Evolutionary conservation across 2,888 invertebrate species (phyloP).

Genomic region (Gymnocheta viridis): DNA sequence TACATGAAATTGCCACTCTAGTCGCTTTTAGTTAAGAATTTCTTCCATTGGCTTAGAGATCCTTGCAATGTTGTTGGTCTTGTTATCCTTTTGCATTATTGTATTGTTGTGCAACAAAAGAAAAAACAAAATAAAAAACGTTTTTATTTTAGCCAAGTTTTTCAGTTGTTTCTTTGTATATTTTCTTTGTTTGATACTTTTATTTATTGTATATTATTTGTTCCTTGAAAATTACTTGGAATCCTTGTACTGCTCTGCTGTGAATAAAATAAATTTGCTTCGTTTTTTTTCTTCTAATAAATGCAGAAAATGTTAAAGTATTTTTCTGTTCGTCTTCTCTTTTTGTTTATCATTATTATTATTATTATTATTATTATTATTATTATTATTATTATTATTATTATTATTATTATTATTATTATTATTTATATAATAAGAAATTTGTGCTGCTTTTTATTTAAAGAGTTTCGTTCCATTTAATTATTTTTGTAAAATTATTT

Average conservation of each 20-base stretch:
- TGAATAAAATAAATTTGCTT: background rate
- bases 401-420: no score
- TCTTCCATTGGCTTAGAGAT: slow-evolving; percentile 11
- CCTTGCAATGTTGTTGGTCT: slow-evolving; percentile 14
- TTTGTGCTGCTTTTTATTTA: no score
- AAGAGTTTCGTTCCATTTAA: no score
- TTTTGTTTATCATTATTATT: no score
- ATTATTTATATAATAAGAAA: no score
- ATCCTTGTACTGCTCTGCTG: slow-evolving; percentile 1
- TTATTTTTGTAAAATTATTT: no score
- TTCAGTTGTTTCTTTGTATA: slow-evolving; percentile 9
- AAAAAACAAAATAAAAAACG: no score
- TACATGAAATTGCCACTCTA: slow-evolving; percentile 21
- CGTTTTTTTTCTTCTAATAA: slow-evolving; percentile 35
- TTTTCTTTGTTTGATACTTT: slow-evolving; percentile 46
- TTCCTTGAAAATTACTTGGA: background rate
- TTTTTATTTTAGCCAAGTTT: slow-evolving; percentile 64
- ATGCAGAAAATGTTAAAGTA: background rate
- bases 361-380: no score
- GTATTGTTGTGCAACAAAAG: slow-evolving; percentile 6
- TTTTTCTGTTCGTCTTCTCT: no score
- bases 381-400: no score
- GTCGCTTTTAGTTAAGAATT: background rate
- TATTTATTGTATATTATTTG: background rate
- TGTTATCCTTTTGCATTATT: slow-evolving; percentile 40